Base-by-base conservation (phyloP, 2,797 vertebrate genomes). In the Leptodactylus fallax region DNA sequence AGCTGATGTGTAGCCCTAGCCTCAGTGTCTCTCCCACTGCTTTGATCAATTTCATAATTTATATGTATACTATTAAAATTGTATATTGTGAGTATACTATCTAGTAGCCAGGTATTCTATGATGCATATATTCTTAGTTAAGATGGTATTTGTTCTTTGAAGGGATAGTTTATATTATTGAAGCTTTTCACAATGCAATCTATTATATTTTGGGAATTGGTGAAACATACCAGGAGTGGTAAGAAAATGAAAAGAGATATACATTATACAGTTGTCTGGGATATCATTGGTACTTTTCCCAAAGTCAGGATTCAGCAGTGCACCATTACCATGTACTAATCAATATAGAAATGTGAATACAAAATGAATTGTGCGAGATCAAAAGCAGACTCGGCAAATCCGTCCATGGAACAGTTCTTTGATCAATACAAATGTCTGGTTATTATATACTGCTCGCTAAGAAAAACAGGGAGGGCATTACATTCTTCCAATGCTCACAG, bases 381-480 rank as follows among this genome's bases (percentile, higher is more conserved):
- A 76, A 85, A 88, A 67, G 78, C 49, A 67, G 58, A 81, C 65
- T 67, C 67, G 69, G 85, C 83, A 89, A 21, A 2, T 74, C 19
- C 91, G 86, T 90, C 88, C 0, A 36, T 88, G 90, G 82, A 93
- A 71, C 9, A 76, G 83, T 1, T 0, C 88, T 90, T 60, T 92
- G 91, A 89, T 78, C 58, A 84, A 90, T 89, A 91, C 92, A 93
- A 74, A 16, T 81, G 92, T 90, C 93, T 91, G 90, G 91, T 91
- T 93, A 89, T 92, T 93, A 93, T 93, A 94, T 82, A 91, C 90
- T 91, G 89, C 86, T 90, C 51, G 85, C 91, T 93, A 93, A 93
- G 90, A 84, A 81, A 89, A 90, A 85, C 77, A 83, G 6, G 63
- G 27, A 13, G 0, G 7, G 25, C 77, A 90, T 61, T 87, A 84